Evolutionary conservation across 2,797 vertebrate species (phyloP), one percentile per base, ranked within the genome.

Genomic region (Loris lydekkerianus): DNA sequence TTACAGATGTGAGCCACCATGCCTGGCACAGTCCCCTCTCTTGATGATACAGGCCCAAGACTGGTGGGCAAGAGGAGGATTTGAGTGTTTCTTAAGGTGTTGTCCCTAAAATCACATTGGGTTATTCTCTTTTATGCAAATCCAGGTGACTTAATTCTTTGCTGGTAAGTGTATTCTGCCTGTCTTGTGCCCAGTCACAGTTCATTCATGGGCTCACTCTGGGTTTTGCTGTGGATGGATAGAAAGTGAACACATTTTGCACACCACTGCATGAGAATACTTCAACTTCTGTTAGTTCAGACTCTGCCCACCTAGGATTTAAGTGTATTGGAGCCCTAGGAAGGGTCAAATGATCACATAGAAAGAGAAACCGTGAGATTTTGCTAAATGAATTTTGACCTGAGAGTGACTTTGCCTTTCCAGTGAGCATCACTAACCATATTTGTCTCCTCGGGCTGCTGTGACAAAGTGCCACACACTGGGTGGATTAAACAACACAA

Each of bases 281-380:
- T 56, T 82, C 60, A 87, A 53, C 58, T 17, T 14, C 25, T 73
- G 29, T 80, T 67, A 56, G 43, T 70, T 88, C 58, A 93, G 61
- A 58, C 34, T n/a, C 53, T 49, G 20, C 18, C 34, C 34, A 77
- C n/a, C 40, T 86, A 86, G 67, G 65, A 78, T 80, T 87, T 81
- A 73, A 83, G 46, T 34, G 29, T 15, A 43, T 85, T 17, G 67
- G 40, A 93, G 84, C 18, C 29, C 27, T 25, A 6, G 18, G 23
- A 56, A 89, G 27, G 23, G 60, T 89, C 83, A 87, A 85, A 65
- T 60, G 25, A 91, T 72, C 34, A 75, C 17, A 80, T n/a, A 49
- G 23, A 70, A 93, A 81, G 84, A 69, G 90, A 96, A 93, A 88
- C 31, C 20, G 18, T n/a, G 49, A 80, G 10, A n/a, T 91, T 81